A percentile compares a stretch with the other conserved stretches of the same genome.
Evolutionary conservation across 1,140 invertebrate species (phyloP).

Genomic region (Vollenhovia emeryi): DNA sequence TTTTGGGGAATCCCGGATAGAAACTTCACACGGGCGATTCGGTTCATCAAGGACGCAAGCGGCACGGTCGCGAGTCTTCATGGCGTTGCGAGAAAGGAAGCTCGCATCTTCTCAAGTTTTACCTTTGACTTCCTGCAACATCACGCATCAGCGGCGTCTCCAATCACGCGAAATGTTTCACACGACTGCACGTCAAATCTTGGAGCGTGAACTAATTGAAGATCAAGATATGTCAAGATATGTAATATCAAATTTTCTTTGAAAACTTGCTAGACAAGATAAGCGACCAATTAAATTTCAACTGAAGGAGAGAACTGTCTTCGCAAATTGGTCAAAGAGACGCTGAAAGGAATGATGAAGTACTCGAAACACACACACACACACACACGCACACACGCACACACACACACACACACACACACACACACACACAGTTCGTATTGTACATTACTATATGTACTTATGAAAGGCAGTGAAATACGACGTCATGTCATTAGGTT

Average conservation of each 20-base stretch:
- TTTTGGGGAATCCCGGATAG: not conserved
- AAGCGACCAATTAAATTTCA: not conserved
- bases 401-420: too few relatives aligned
- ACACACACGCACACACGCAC: too few relatives aligned
- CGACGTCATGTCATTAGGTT: conserved; percentile 29
- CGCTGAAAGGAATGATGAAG: not conserved
- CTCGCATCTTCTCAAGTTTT: not conserved
- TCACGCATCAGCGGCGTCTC: not conserved
- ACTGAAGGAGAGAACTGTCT: not conserved
- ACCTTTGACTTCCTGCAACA: not conserved
- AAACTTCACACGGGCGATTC: conserved; percentile 1
- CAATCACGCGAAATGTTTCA: not conserved
- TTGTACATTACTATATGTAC: conserved; percentile 12
- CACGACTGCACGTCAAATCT: not conserved
- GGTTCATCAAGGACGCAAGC: not conserved
- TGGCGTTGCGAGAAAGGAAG: not conserved
- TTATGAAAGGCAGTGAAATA: conserved; percentile 22
- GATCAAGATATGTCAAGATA: not conserved
- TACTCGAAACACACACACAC: not conserved
- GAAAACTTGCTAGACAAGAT: not conserved
- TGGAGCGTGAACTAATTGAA: too few relatives aligned
- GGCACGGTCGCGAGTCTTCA: not conserved
- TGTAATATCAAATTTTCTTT: not conserved
- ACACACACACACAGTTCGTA: too few relatives aligned
- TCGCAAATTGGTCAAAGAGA: conserved; percentile 1